Evolutionary conservation across 2,113 vertebrate genomes (phyloP).

Genomic region (Elgaria multicarinata): DNA sequence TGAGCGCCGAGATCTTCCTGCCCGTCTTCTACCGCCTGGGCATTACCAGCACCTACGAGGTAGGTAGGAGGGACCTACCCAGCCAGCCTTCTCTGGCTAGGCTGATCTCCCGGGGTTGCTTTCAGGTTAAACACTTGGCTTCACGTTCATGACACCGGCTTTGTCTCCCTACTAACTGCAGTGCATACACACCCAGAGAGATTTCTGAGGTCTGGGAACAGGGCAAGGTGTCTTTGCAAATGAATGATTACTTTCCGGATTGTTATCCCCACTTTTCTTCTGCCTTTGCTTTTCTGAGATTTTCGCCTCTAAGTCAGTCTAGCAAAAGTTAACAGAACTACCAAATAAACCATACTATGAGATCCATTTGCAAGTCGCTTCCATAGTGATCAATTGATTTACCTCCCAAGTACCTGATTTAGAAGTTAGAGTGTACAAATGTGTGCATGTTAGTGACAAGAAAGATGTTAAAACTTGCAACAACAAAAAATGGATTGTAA

Average conservation of each 20-base stretch:
- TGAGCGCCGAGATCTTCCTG: slow-evolving; percentile 90
- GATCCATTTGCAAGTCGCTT: neutral
- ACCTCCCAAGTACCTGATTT: neutral
- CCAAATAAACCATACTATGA: neutral
- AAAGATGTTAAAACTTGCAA: too few relatives aligned
- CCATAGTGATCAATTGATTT: neutral
- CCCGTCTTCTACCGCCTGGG: slow-evolving; percentile 93
- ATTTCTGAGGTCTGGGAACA: neutral
- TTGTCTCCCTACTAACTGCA: neutral
- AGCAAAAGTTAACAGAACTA: neutral
- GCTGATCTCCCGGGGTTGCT: neutral
- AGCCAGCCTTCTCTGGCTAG: too few relatives aligned
- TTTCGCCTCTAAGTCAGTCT: neutral
- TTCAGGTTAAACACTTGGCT: neutral
- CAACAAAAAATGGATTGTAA: too few relatives aligned
- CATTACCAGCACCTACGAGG: slow-evolving; percentile 92
- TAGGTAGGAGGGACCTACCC: slow-evolving; percentile 51
- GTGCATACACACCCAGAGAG: neutral
- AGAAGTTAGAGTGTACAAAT: neutral
- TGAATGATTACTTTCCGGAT: neutral
- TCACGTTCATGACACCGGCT: neutral
- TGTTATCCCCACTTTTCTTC: neutral
- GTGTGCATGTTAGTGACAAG: neutral
- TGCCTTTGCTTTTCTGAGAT: neutral
- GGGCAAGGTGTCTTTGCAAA: neutral